Evolutionary conservation across 2,113 vertebrate species (phyloP), one percentile per base, ranked within the genome.

Genomic region (Cephalopterus ornatus): DNA sequence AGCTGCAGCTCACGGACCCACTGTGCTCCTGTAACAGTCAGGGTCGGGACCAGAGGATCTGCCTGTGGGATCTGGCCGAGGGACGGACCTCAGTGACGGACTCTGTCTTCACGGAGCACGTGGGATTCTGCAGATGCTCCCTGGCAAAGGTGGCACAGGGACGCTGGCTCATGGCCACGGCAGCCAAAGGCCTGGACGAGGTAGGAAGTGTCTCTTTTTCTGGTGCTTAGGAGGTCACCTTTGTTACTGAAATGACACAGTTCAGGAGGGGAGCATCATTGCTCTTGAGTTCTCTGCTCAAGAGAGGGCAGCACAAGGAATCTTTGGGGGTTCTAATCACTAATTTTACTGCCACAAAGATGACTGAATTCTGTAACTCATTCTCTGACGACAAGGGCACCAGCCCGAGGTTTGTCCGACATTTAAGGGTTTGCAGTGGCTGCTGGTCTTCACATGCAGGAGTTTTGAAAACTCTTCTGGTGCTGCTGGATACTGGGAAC

Each of bases 91-190:
- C 97, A 8, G 85, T 98, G n/a, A 84, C 74, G 16, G 98, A 98
- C 89, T 97, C 98, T 4, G 73, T 99, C 95, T 94, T 23, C 96
- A 98, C 98, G 2, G 98, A 98, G 89, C 99, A 97, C 0, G 97
- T 99, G 78, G 99, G 99, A 37, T 99, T 99, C 98, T 99, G 99
- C 97, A 98, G 98, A 93, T 98, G 98, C 94, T 98, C 98, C 6
- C 32, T 99, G 77, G 92, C 99, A 91, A 93, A 28, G 15, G 92
- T 96, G 62, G 85, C 96, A 11, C 72, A 95, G 27, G 93, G 93
- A 21, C 96, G 71, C 66, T 97, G 96, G 97, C 98, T 98, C 42
- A 97, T 99, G 85, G 99, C 99, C 13, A 93, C 98, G 79, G 98
- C 99, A 11, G 98, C 98, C 83, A 97, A 96, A 71, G 97, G 97